Percentiles rank a stretch among this genome's conserved stretches.
These are phyloP conservation scores for Cyclopterus lumpus DNA, from an alignment of 2,797 vertebrate species.

Conservation along the genomic window DNA sequence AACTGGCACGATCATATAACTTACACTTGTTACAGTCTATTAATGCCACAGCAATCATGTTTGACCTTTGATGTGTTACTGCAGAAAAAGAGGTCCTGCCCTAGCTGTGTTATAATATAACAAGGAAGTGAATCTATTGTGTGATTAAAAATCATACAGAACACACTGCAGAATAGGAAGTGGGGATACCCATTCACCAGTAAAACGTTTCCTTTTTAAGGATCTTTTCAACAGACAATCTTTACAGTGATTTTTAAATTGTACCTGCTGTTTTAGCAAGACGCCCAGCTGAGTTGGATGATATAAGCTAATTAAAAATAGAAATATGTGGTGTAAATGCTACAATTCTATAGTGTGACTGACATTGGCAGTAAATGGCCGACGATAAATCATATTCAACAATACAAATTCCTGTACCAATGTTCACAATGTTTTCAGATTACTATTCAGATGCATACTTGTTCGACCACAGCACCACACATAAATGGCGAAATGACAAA, in stretches of 20 bases:
- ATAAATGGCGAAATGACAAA: not conserved
- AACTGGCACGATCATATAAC: not conserved
- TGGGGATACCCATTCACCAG: not conserved
- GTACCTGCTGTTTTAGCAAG: conserved; percentile 2
- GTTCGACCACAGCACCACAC: not conserved
- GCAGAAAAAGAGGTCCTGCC: conserved; percentile 34
- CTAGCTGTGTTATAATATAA: conserved; percentile 31
- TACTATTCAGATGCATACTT: not conserved
- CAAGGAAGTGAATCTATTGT: conserved; percentile 21
- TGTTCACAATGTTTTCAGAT: not conserved
- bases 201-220: conserved; percentile 11
- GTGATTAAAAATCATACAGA: conserved; percentile 21
- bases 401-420: not conserved
- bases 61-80: conserved; percentile 63
- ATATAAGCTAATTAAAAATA: not conserved
- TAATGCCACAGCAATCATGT: conserved; percentile 37
- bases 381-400: not conserved
- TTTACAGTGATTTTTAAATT: not conserved
- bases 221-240: not conserved
- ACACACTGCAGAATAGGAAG: conserved; percentile 2
- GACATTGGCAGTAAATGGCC: not conserved
- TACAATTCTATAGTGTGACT: not conserved
- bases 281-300: conserved; percentile 2
- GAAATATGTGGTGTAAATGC: not conserved
- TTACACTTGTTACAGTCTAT: conserved; percentile 33